phyloP scores from a whole-genome alignment of 2,888 invertebrate genomes.

The Drosophila picticornis region DNA sequence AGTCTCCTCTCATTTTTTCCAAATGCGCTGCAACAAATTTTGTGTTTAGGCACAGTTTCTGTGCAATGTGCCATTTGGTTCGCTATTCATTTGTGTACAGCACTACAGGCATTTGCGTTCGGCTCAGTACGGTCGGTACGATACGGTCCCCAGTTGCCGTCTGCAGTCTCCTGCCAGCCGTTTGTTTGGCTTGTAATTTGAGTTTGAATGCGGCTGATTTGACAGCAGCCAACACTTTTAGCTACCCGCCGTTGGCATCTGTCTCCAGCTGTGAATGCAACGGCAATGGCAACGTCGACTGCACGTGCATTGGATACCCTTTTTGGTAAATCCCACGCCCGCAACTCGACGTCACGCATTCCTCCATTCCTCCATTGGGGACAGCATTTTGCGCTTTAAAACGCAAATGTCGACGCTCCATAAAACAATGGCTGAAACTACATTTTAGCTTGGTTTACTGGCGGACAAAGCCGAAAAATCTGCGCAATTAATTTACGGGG shows the following conservation, averaged over 20 bases:
- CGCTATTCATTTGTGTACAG: constrained; percentile 58
- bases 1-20: constrained; percentile 45
- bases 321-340: constrained; percentile 47
- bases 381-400: constrained; percentile 51
- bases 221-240: constrained; percentile 77
- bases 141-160: constrained; percentile 30
- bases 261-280: constrained; percentile 66
- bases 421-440: constrained; percentile 52
- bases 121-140: neutral
- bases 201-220: constrained; percentile 78
- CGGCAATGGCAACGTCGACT: constrained; percentile 11
- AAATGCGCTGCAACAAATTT: constrained; percentile 50
- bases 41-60: constrained; percentile 65
- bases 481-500: constrained; percentile 80
- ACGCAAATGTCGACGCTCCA: constrained; percentile 65
- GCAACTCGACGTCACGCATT: constrained; percentile 46
- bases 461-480: constrained; percentile 63
- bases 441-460: constrained; percentile 39
- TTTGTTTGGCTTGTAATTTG: constrained; percentile 74
- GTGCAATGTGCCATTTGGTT: constrained; percentile 52
- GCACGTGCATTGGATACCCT: constrained; percentile 63
- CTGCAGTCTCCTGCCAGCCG: constrained; percentile 38
- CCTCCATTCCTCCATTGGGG: neutral
- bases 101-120: neutral
- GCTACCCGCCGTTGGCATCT: constrained; percentile 45